A percentile compares a stretch with the other conserved stretches of the same genome.
Evolutionary conservation across 2,888 invertebrate species (phyloP).

Genomic region (Rambutsinella grinnellia): DNA sequence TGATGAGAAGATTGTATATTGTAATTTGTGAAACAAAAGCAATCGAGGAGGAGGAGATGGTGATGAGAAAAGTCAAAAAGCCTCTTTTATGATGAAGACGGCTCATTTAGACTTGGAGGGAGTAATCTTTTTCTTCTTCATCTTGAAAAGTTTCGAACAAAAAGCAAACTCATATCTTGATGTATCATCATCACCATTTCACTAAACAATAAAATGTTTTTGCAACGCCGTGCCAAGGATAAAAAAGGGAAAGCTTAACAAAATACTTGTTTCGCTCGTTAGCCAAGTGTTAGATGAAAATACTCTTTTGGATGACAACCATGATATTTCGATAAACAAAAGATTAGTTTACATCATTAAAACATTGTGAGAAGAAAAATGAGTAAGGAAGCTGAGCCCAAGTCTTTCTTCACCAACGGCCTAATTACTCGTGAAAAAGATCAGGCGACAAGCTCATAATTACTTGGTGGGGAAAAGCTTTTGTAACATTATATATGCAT

Average conservation of each 20-base stretch:
- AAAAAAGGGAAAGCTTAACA: constrained; percentile 31
- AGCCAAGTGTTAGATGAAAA: constrained; percentile 3
- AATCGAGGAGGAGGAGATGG: not conserved
- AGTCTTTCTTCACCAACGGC: constrained; percentile 2
- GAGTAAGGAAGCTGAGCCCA: constrained; percentile 46
- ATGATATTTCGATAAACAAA: constrained; percentile 66
- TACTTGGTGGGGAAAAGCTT: constrained; percentile 20
- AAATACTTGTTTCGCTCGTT: not conserved
- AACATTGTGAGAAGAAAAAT: constrained; percentile 58
- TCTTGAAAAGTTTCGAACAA: not conserved
- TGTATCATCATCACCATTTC: not conserved
- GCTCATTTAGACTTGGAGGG: not conserved
- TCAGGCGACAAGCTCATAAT: constrained; percentile 65
- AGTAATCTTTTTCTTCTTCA: not conserved
- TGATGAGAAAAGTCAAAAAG: not conserved
- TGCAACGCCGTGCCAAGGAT: constrained; percentile 12
- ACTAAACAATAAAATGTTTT: constrained; percentile 36
- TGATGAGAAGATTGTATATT: not conserved
- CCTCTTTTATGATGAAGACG: not conserved
- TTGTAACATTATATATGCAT: too few species aligned
- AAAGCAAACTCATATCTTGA: not conserved
- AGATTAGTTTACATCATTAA: constrained; percentile 64
- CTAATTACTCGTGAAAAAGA: constrained; percentile 67
- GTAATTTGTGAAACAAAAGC: not conserved
- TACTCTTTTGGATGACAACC: constrained; percentile 26